Conservation (phyloP, 2,888 invertebrate species). For the Pachydiplax longipennis region DNA sequence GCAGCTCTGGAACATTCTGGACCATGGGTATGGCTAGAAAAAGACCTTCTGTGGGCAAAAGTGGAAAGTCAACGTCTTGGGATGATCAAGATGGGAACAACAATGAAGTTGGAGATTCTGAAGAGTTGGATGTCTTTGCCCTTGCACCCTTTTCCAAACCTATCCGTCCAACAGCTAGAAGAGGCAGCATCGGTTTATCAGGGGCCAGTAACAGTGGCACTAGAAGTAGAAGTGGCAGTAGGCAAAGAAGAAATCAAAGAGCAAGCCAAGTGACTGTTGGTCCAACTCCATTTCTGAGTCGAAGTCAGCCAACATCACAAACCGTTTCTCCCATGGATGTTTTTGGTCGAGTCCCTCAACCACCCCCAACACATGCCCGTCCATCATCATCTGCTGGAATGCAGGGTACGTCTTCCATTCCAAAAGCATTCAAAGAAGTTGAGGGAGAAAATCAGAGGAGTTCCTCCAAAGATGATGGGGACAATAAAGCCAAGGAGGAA, state of each 20-base stretch:
- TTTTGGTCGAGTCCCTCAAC: constrained; percentile 16
- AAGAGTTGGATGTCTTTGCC: constrained; percentile 71
- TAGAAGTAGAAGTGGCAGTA: constrained; percentile 16
- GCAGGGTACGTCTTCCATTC: constrained; percentile 29
- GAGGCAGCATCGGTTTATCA: constrained; percentile 7
- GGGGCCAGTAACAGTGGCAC: not conserved
- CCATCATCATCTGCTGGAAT: constrained; percentile 20
- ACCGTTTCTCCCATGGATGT: constrained; percentile 50
- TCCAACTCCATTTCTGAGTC: constrained; percentile 45
- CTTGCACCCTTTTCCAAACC: constrained; percentile 69
- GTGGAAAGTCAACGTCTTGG: constrained; percentile 29
- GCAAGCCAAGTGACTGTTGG: constrained; percentile 5
- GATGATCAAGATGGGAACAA: constrained; percentile 51
- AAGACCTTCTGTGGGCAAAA: not conserved
- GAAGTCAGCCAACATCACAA: constrained; percentile 49
- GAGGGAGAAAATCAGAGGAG: not conserved
- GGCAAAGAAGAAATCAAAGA: constrained; percentile 12
- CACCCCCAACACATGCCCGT: constrained; percentile 40
- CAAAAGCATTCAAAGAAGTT: constrained; percentile 5
- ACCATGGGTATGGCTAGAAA: constrained; percentile 45
- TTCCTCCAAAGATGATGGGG: not conserved
- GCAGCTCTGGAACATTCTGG: constrained; percentile 35
- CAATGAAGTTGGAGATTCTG: constrained; percentile 54
- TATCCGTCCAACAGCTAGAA: constrained; percentile 20
- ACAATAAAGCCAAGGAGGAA: constrained; percentile 3